Evolutionary conservation across 2,113 vertebrate species (phyloP).

Genomic region (Egretta garzetta): DNA sequence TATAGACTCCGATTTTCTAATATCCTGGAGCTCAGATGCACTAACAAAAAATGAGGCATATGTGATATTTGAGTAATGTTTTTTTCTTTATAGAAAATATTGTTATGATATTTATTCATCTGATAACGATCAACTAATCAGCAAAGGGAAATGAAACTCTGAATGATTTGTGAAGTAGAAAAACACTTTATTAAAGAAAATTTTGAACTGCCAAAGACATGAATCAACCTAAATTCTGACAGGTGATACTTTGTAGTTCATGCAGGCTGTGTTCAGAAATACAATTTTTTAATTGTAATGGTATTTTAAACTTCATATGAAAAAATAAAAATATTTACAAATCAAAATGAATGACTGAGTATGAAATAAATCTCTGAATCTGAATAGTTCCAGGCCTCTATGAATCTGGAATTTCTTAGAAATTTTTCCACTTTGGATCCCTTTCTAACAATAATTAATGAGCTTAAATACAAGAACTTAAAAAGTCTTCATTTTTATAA

Average conservation of each 20-base stretch:
- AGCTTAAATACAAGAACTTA: background rate
- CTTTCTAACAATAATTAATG: background rate
- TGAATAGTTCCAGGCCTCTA: background rate
- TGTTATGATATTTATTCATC: background rate
- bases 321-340: background rate
- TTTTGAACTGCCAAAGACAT: background rate
- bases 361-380: background rate
- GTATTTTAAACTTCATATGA: background rate
- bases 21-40: background rate
- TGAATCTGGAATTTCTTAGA: background rate
- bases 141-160: background rate
- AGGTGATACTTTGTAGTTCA: background rate
- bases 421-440: background rate
- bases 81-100: background rate
- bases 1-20: background rate
- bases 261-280: background rate
- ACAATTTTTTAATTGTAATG: background rate
- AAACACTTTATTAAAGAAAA: background rate
- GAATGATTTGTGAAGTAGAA: background rate
- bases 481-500: background rate
- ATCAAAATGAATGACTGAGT: background rate
- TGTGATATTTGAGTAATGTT: rapidly evolving
- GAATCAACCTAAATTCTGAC: background rate
- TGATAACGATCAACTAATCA: background rate
- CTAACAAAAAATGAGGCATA: background rate